Evolutionary conservation across 2,888 invertebrate genomes (phyloP), one percentile per base, ranked within the genome.

Genomic region (Cepaea hortensis): DNA sequence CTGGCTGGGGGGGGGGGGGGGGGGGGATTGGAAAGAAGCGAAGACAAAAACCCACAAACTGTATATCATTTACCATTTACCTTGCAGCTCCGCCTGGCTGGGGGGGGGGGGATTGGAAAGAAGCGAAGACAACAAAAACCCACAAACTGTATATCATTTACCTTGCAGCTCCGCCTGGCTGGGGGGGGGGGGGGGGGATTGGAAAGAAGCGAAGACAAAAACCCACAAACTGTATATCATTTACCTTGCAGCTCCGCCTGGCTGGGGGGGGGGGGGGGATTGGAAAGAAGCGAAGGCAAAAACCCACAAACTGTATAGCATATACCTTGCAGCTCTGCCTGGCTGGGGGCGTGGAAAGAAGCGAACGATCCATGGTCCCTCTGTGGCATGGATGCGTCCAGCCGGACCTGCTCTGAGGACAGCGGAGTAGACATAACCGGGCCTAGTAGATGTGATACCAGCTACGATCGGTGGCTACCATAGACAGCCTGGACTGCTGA

Each of bases 241-340:
- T 86, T 87, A 92, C 92, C 92, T 90, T 91, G 91, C 11, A 92
- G 91, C 75, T 92, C 92, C 50, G 92, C 92, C 90, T 92, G 91
- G 89, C 91, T 92, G 46, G 90, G 90, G 89, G 48, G 88, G 84
- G 62, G 81, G 88, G 1, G 91, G 92, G 87, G 91, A 92, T 9
- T 91, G 35, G 35, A 35, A 35, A 35, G 35, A 35, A 35, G 35
- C 35, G 35, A 35, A n/a, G n/a, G n/a, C n/a, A n/a, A n/a, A n/a
- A n/a, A n/a, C n/a, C n/a, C 35, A 35, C 35, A 35, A 35, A 35
- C 35, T 35, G 1, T 35, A 35, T 35, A n/a, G n/a, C 55, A 46
- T 88, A 86, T 87, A 92, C 92, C 92, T 90, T 91, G 91, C 11
- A 92, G 91, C 75, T 93, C 92, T 50, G 92, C 92, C 90, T 92